Evolutionary conservation across 2,113 vertebrate genomes (phyloP).

Genomic region (Thalassoma bifasciatum): DNA sequence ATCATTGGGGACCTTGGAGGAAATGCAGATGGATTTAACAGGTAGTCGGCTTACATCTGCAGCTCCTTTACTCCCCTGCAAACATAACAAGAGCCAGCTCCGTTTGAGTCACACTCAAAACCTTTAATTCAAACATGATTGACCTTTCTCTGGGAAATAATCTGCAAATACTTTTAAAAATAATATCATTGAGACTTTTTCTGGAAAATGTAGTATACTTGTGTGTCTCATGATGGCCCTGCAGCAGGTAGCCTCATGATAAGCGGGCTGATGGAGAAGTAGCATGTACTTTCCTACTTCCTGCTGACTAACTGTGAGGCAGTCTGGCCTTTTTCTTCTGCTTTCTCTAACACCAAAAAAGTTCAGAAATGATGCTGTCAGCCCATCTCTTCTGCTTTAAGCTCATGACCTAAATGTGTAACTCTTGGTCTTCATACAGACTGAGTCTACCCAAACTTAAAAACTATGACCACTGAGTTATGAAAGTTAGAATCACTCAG

Average conservation of each 20-base stretch:
- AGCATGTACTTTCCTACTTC: slow-evolving; percentile 38
- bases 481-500: too few species aligned
- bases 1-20: slow-evolving; percentile 50
- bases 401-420: neutral
- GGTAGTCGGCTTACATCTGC: slow-evolving; percentile 14
- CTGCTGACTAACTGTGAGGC: neutral
- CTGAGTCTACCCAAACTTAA: too few species aligned
- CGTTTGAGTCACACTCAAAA: too few species aligned
- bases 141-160: too few species aligned
- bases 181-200: too few species aligned
- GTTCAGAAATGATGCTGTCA: slow-evolving; percentile 34
- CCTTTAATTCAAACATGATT: too few species aligned
- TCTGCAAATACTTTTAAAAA: too few species aligned
- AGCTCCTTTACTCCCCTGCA: neutral
- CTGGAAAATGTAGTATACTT: neutral
- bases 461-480: too few species aligned
- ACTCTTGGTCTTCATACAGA: neutral
- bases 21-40: slow-evolving; percentile 57
- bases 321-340: slow-evolving; percentile 53
- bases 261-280: slow-evolving; percentile 20
- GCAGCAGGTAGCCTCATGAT: slow-evolving; percentile 19
- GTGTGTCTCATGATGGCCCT: neutral
- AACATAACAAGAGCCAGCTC: neutral
- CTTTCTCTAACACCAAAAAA: slow-evolving; percentile 45
- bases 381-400: slow-evolving; percentile 47